These are phyloP conservation scores for Gallinago jamesoni DNA, from an alignment of 2,113 vertebrate species.

Conservation along the genomic window DNA sequence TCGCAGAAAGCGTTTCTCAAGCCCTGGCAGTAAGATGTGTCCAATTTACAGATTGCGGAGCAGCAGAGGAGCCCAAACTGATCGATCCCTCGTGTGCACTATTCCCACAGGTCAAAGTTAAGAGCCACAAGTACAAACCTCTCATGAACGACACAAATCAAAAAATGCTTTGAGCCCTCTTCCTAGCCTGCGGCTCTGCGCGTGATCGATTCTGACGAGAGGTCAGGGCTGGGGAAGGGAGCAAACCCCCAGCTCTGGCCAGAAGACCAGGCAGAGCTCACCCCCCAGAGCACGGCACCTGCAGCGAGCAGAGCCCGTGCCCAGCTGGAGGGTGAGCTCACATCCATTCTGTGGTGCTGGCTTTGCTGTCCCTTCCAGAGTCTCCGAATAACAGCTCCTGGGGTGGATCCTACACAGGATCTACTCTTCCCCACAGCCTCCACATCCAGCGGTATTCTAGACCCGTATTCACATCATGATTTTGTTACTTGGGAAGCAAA, in stretches of 20 bases:
- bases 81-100: accelerated
- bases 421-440: neutral
- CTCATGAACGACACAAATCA: accelerated
- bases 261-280: neutral
- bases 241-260: neutral
- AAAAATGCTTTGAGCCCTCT: neutral
- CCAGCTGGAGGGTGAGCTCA: neutral
- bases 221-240: neutral
- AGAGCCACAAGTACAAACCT: neutral
- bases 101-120: neutral
- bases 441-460: neutral
- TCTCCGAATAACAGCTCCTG: neutral
- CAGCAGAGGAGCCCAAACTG: neutral
- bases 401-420: neutral
- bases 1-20: neutral
- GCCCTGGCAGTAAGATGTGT: neutral
- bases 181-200: accelerated
- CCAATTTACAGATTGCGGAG: accelerated
- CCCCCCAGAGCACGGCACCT: neutral
- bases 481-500: neutral
- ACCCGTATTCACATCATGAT: neutral
- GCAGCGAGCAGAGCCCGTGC: neutral
- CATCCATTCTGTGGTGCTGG: neutral
- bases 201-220: neutral
- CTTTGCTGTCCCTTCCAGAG: neutral